A percentile compares a stretch with the other conserved stretches of the same genome.
phyloP scores from a whole-genome alignment of 2,113 vertebrate species.

The Salvator merianae region DNA sequence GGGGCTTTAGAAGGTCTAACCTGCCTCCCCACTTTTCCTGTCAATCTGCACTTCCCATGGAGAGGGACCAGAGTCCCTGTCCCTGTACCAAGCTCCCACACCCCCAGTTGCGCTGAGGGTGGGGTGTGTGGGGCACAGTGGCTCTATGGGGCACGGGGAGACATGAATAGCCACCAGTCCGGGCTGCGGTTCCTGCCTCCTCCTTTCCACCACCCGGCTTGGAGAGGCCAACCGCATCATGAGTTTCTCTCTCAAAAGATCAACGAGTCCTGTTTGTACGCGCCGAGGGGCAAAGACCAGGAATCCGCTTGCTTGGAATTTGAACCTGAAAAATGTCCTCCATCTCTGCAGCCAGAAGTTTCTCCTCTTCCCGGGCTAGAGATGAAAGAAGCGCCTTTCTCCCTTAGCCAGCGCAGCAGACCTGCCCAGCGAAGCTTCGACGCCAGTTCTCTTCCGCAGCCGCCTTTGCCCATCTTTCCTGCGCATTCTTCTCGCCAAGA shows the following conservation, averaged over 20 bases:
- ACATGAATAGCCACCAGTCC: not conserved
- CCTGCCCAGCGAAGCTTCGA: not conserved
- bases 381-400: not conserved
- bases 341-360: not conserved
- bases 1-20: not conserved
- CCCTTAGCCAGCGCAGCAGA: not conserved
- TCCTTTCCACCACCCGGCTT: not conserved
- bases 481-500: not conserved
- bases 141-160: not conserved
- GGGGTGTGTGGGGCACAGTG: no score
- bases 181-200: not conserved
- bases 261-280: no score
- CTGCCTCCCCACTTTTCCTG: not conserved
- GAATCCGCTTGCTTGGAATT: not conserved
- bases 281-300: not conserved
- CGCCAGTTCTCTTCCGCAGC: not conserved
- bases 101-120: not conserved
- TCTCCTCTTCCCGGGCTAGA: not conserved
- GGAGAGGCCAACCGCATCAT: not conserved
- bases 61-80: not conserved
- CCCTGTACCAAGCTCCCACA: not conserved
- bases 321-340: not conserved
- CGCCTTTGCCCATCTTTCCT: no score
- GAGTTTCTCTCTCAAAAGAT: not conserved
- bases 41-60: not conserved